Base-by-base conservation (phyloP, 1,140 invertebrate species). In the Tetramorium parvispinum region DNA sequence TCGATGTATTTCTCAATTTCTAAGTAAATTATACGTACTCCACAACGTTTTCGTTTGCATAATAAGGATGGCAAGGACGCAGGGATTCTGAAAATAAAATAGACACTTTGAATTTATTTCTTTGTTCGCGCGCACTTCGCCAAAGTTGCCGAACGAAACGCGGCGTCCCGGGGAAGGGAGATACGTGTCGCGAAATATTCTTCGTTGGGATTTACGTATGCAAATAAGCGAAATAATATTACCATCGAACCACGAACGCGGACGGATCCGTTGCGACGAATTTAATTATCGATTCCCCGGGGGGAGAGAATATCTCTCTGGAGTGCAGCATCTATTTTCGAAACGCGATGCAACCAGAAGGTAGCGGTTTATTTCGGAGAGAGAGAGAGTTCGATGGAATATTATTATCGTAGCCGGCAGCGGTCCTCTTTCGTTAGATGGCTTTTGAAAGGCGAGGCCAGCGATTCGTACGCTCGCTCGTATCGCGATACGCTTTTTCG, bases 211-310 rank as follows among this genome's bases (percentile, higher is more conserved):
- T 73, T 57, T 83, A 59, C 68, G 65, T 81, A 83, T 83, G 68
- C 53, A 75, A 59, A 83, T 75, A 18, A 83, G 53, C 66, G 53
- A 73, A 83, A 83, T 75, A 83, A 83, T 83, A 75, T 83, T 61
- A 83, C 63, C 79, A 82, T 75, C 68, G 79, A 83, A 59, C 79
- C 53, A 24, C 27, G 37, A 83, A 49, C 66, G 37, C 66, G 66
- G 21, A 57, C 51, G 57, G 78, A 55, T n/a, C 71, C 27, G 43
- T 78, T 63, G 66, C 16, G 66, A 37, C 66, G 16, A 66, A 57
- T 86, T 71, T 82, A 86, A 86, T 86, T 82, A 82, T 59, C 85
- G 71, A 78, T 85, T 85, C 16, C 46, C 37, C 73, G 27, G 1
- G 43, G 13, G 13, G 59, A 63, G 59, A 65, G 46, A 43, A 85